A percentile compares a stretch with the other conserved stretches of the same genome.
Conservation (phyloP, 2,797 vertebrate genomes). For the Diceros bicornis region DNA sequence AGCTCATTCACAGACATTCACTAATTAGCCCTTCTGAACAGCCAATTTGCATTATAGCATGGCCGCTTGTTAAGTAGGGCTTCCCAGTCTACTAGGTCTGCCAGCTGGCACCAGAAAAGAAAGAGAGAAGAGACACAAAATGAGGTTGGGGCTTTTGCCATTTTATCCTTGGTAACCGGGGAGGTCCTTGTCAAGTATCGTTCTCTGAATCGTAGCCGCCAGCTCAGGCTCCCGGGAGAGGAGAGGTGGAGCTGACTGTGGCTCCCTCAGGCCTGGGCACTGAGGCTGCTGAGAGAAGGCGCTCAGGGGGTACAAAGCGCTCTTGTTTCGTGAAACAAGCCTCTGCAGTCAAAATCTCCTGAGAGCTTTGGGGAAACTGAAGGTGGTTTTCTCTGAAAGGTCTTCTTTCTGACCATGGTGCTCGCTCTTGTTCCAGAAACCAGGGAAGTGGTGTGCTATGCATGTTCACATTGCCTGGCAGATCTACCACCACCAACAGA, state of each 20-base stretch:
- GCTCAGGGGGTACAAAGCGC: neutral
- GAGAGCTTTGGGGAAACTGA: neutral
- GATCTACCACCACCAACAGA: constrained; percentile 99
- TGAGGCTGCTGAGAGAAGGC: neutral
- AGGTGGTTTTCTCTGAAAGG: neutral
- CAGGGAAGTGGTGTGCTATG: constrained; percentile 99
- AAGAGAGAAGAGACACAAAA: neutral
- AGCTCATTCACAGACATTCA: constrained; percentile 55
- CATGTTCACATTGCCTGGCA: constrained; percentile 99
- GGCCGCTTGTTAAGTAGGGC: constrained; percentile 66
- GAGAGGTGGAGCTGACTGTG: neutral
- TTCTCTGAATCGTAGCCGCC: neutral
- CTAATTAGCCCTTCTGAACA: constrained; percentile 73
- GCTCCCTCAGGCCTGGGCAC: neutral
- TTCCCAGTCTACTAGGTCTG: constrained; percentile 10
- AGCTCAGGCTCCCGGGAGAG: neutral
- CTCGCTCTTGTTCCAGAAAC: constrained; percentile 93
- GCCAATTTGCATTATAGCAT: constrained; percentile 69
- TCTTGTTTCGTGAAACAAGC: neutral
- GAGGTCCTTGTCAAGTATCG: constrained; percentile 9
- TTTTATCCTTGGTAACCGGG: constrained; percentile 46
- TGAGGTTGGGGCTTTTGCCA: constrained; percentile 40
- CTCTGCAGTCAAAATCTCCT: neutral
- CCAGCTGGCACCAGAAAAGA: constrained; percentile 75
- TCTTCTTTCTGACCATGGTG: neutral